A percentile compares a stretch with the other conserved stretches of the same genome.
phyloP scores from a whole-genome alignment of 2,797 vertebrate species.

The Urocyon cinereoargenteus region DNA sequence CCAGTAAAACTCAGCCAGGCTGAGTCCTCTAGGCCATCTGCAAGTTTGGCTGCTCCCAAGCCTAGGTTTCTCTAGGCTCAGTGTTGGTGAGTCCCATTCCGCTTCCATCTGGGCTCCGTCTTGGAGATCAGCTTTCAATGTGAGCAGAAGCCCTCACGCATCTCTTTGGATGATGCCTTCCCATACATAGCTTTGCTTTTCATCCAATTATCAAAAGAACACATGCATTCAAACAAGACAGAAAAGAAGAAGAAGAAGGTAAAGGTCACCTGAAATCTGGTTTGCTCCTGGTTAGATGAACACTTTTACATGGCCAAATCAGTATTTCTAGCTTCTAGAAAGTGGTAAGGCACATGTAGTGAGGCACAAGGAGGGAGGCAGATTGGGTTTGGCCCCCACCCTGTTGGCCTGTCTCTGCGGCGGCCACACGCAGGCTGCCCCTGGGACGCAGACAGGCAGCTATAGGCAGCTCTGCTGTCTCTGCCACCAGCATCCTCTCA shows the following conservation, averaged over 20 bases:
- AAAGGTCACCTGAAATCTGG: neutral
- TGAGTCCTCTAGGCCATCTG: neutral
- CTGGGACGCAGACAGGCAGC: neutral
- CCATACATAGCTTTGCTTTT: conserved; percentile 21
- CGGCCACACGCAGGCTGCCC: accelerated
- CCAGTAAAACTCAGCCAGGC: neutral
- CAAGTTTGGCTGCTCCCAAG: neutral
- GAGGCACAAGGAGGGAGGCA: neutral
- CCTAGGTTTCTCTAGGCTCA: neutral
- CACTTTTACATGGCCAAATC: neutral
- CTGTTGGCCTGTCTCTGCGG: accelerated
- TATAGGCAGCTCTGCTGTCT: neutral
- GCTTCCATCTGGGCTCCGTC: neutral
- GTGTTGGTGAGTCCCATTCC: accelerated
- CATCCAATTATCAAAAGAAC: neutral
- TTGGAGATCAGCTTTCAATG: neutral
- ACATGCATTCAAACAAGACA: neutral
- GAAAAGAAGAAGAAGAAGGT: neutral
- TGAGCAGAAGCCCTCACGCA: neutral
- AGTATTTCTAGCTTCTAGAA: neutral
- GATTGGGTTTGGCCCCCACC: neutral
- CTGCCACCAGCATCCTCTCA: neutral
- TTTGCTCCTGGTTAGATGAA: neutral
- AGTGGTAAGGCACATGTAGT: too few relatives aligned
- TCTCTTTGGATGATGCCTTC: neutral